Evolutionary conservation across 1,140 invertebrate genomes (phyloP).

Genomic region (Sinonovacula constricta): DNA sequence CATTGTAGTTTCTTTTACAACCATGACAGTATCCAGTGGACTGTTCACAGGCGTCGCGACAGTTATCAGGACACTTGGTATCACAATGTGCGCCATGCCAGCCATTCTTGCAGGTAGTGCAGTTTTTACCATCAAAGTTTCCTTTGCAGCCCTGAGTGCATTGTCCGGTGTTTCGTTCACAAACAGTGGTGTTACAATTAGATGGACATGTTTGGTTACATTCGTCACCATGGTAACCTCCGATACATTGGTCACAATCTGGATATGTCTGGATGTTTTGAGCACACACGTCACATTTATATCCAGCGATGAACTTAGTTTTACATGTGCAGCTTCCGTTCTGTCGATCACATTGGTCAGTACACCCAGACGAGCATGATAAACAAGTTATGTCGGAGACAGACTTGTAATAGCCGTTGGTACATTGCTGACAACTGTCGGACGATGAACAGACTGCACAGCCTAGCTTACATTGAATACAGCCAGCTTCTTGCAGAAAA

Average conservation of each 20-base stretch:
- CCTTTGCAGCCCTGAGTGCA: not conserved
- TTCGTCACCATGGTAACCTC: not conserved
- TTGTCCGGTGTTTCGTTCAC: not conserved
- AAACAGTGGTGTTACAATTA: not conserved
- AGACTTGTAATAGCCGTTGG: too few relatives aligned
- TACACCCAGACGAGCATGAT: too few relatives aligned
- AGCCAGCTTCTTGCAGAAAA: too few relatives aligned
- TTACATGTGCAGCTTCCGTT: too few relatives aligned
- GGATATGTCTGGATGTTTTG: too few relatives aligned
- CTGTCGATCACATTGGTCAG: too few relatives aligned
- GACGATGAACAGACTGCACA: too few relatives aligned
- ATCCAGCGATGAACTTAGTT: too few relatives aligned
- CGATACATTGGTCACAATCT: not conserved
- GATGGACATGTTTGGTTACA: not conserved
- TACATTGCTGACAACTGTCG: too few relatives aligned
- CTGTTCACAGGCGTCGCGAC: not conserved
- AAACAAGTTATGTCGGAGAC: too few relatives aligned
- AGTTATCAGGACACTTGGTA: not conserved
- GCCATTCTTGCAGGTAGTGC: not conserved
- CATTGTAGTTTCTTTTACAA: not conserved
- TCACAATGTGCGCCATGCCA: not conserved
- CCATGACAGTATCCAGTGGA: not conserved
- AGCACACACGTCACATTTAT: too few relatives aligned
- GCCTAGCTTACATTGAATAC: too few relatives aligned
- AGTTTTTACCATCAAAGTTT: not conserved